Conservation (phyloP, 2,113 vertebrate genomes). For the Hydrochoerus hydrochaeris region DNA sequence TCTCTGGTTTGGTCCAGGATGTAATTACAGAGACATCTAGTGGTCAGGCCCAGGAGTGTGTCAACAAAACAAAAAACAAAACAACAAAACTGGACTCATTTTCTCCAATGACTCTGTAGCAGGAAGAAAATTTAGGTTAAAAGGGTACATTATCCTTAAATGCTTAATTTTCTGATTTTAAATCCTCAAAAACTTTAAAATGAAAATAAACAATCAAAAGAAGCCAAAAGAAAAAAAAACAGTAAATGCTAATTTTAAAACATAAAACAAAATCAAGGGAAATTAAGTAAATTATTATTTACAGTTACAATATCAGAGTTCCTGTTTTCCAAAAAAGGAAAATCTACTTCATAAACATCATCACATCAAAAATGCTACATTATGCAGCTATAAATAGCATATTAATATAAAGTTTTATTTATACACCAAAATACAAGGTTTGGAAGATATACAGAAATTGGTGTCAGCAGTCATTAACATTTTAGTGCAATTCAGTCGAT, state of each 20-base stretch:
- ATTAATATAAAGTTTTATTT: not conserved
- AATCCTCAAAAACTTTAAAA: not conserved
- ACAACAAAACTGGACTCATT: not conserved
- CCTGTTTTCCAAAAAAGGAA: not conserved
- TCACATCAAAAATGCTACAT: not conserved
- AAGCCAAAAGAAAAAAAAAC: too few species aligned
- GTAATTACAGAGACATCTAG: slow-evolving; percentile 77
- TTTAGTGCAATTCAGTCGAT: not conserved
- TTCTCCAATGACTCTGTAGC: not conserved
- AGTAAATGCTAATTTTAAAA: not conserved
- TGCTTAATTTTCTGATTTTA: not conserved
- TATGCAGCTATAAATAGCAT: not conserved
- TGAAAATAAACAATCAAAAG: not conserved
- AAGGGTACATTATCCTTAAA: not conserved
- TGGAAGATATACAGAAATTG: not conserved
- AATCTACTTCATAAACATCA: not conserved
- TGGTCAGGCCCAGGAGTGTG: slow-evolving; percentile 40
- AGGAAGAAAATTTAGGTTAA: not conserved
- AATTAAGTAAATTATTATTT: not conserved
- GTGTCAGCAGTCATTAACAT: not conserved
- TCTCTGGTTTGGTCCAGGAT: not conserved
- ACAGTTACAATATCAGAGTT: not conserved
- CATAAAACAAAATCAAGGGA: not conserved
- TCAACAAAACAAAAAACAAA: not conserved
- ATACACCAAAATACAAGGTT: not conserved